These are phyloP conservation scores for Nematopogon swammerdamellus DNA, from an alignment of 2,888 invertebrate species.

Conservation along the genomic window DNA sequence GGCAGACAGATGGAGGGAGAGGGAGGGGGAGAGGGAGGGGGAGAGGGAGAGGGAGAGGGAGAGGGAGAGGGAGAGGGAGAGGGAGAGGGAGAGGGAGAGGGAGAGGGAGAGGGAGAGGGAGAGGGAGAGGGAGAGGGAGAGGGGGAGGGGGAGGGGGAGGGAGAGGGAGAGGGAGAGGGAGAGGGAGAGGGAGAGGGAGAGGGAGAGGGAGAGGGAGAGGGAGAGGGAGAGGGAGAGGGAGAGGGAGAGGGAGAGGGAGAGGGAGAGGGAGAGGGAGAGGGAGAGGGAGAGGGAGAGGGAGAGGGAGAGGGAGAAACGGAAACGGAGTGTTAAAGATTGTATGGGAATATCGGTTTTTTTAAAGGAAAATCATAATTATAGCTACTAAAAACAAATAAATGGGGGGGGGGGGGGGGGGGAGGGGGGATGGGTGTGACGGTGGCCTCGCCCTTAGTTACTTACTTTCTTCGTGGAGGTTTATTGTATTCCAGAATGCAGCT, in stretches of 20 bases:
- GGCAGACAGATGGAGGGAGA: too few relatives aligned
- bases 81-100: background rate
- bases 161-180: constrained; percentile 10
- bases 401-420: constrained; percentile 8
- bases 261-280: background rate
- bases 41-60: background rate
- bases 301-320: constrained; percentile 4
- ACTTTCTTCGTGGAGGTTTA: too few relatives aligned
- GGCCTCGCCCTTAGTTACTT: too few relatives aligned
- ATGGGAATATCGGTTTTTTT: too few relatives aligned
- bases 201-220: constrained; percentile 6
- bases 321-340: too few relatives aligned
- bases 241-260: background rate
- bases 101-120: constrained; percentile 4
- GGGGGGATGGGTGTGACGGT: too few relatives aligned
- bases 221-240: background rate
- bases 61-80: background rate
- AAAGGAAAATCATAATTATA: too few relatives aligned
- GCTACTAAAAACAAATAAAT: too few relatives aligned
- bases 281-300: constrained; percentile 1
- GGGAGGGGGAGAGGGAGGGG: background rate
- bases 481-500: too few relatives aligned
- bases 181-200: constrained; percentile 4
- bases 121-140: constrained; percentile 13
- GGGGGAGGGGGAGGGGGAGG: constrained; percentile 8